Conservation (phyloP, 2,797 vertebrate genomes). For the Pterois miles region DNA sequence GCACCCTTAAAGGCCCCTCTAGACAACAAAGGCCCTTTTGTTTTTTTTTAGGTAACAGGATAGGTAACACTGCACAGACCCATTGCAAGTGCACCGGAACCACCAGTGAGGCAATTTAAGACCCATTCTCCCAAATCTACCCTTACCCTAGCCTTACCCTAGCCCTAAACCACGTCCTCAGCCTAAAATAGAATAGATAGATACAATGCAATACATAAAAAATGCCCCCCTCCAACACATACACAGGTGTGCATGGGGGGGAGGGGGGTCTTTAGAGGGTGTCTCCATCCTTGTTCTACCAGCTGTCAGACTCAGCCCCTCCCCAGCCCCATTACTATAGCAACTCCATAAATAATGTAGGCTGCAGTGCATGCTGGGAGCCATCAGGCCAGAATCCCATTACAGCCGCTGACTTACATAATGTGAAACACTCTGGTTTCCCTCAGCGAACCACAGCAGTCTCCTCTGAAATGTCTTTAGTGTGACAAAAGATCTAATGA, state of each 20-base stretch:
- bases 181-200: too few relatives aligned
- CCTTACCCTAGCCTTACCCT: too few relatives aligned
- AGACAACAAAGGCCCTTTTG: too few relatives aligned
- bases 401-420: conserved; percentile 25
- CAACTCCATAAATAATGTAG: conserved; percentile 74
- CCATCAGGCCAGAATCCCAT: conserved; percentile 22
- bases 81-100: too few relatives aligned
- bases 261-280: neutral
- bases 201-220: too few relatives aligned
- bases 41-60: too few relatives aligned
- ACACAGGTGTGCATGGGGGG: conserved; percentile 45
- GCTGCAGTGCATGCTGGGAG: conserved; percentile 65
- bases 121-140: too few relatives aligned
- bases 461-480: neutral
- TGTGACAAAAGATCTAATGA: conserved; percentile 1
- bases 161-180: too few relatives aligned
- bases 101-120: too few relatives aligned
- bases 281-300: conserved; percentile 52
- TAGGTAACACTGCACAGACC: too few relatives aligned
- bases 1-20: too few relatives aligned
- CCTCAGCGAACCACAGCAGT: conserved; percentile 2
- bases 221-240: too few relatives aligned
- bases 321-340: conserved; percentile 34
- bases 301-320: conserved; percentile 69
- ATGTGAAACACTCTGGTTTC: conserved; percentile 19